Evolutionary conservation across 2,113 vertebrate species (phyloP).

Genomic region (Tychaedon coryphoeus): DNA sequence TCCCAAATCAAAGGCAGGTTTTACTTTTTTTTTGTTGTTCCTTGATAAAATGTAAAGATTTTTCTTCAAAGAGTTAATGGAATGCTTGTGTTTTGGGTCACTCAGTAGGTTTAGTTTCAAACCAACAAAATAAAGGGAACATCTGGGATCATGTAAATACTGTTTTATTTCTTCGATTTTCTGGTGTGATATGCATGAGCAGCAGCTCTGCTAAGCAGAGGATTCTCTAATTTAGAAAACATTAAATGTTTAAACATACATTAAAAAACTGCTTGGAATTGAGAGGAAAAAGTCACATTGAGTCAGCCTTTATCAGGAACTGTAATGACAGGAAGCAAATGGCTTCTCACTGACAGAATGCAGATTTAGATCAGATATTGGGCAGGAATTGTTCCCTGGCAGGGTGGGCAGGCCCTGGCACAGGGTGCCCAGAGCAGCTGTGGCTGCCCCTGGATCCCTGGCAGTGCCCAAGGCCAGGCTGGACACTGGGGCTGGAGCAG

Average conservation of each 20-base stretch:
- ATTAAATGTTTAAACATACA: background rate
- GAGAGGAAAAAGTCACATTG: background rate
- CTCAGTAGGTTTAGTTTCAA: background rate
- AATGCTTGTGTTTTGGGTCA: background rate
- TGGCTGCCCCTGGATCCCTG: background rate
- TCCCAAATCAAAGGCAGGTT: background rate
- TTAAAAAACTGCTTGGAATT: background rate
- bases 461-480: fast-evolving
- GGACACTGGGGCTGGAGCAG: fast-evolving
- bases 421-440: background rate
- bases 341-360: background rate
- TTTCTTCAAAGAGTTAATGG: background rate
- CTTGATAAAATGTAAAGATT: background rate
- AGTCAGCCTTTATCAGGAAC: background rate
- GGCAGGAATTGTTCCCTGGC: fast-evolving
- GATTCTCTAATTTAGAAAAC: background rate
- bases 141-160: background rate
- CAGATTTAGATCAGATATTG: background rate
- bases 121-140: background rate
- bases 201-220: background rate
- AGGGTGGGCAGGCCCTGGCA: background rate
- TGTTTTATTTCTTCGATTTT: background rate
- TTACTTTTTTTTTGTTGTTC: background rate
- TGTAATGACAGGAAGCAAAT: background rate
- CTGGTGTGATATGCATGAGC: background rate